Base-by-base conservation (phyloP, 2,797 vertebrate genomes). In the Arnoldichthys spilopterus region DNA sequence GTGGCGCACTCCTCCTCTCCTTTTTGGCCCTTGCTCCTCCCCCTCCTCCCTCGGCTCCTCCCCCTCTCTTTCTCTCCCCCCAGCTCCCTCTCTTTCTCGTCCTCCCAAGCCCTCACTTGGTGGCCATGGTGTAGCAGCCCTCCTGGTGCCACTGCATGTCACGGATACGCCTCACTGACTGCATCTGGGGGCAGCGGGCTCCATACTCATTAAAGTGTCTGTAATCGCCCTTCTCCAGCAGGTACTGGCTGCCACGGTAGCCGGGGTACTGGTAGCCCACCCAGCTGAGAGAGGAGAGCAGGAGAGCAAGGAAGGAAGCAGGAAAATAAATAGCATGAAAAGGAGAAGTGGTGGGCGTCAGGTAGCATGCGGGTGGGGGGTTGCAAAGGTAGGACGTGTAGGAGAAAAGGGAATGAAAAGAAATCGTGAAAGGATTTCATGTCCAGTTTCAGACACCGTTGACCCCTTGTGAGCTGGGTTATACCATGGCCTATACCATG, bases 111-210 rank as follows among this genome's bases (percentile, higher is more conserved):
- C 72, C 90, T 94, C 90, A 94, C 88, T 93, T 93, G 88, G 85
- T 81, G 83, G 90, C 82, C 80, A 84, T 76, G 73, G 87, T 90
- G 90, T 92, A 94, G 87, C 90, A 91, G 30, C 92, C 90, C 0
- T 91, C 91, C 2, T 85, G 92, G 86, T 93, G 92, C 92, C 92
- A 94, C 89, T 93, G 92, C 92, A 92, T 92, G 88, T 94, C 93
- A 0, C 92, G 91, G 81, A 94, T 90, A 69, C 91, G 90, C 66
- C 93, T 91, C 1, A 94, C 81, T 15, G 92, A 93, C 90, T 93
- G 93, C 87, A 93, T 91, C 89, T 92, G 91, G 53, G 93, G 93
- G 80, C 80, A 88, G 80, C 91, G 89, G 78, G 92, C 93, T 0
- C 92, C 92, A 0, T 75, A 94, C 81, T 93, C 91, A 0, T 94